Evolutionary conservation across 2,888 invertebrate genomes (phyloP).

Genomic region (Ochropacha duplaris): DNA sequence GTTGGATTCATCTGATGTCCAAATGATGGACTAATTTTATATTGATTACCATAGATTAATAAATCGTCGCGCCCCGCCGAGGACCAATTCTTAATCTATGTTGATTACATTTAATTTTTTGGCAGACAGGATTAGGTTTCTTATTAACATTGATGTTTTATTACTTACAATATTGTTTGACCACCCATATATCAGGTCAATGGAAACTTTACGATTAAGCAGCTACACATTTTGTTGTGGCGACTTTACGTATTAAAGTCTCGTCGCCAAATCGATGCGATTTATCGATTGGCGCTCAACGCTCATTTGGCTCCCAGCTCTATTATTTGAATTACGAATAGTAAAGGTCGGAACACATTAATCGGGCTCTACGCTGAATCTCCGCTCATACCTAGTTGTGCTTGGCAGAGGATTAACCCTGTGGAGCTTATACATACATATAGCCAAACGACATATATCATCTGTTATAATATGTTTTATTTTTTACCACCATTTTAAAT

Average conservation of each 20-base stretch:
- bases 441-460: no score
- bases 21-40: background rate
- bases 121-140: background rate
- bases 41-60: background rate
- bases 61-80: no score
- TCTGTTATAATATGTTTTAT: no score
- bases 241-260: slow-evolving; percentile 33
- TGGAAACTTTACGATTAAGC: slow-evolving; percentile 26
- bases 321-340: slow-evolving; percentile 35
- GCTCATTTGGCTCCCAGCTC: slow-evolving; percentile 39
- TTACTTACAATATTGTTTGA: slow-evolving; percentile 7
- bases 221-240: background rate
- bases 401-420: no score
- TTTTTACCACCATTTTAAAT: no score
- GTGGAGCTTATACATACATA: no score
- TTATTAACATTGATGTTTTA: background rate
- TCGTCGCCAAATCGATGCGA: slow-evolving; percentile 41
- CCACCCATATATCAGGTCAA: slow-evolving; percentile 21
- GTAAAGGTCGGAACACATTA: background rate
- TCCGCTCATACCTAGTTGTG: no score
- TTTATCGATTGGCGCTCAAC: slow-evolving; percentile 39
- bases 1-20: background rate
- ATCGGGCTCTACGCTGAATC: no score
- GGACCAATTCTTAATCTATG: no score
- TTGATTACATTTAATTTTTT: no score